Evolutionary conservation across 2,888 invertebrate species (phyloP).

Genomic region (Drosophila rellima): DNA sequence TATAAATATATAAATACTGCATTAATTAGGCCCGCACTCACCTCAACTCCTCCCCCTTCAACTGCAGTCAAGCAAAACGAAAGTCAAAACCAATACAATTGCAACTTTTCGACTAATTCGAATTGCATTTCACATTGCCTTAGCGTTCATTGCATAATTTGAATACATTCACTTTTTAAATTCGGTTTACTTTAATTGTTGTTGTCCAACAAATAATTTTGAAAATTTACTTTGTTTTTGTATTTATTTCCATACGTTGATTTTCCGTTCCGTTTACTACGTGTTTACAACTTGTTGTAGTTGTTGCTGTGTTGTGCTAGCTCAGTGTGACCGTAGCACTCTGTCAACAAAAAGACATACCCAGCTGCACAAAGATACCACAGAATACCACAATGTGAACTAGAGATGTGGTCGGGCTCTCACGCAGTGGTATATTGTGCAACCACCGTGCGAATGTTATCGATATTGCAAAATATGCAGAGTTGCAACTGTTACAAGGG

Average conservation of each 20-base stretch:
- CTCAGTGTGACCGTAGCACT: slow-evolving; percentile 41
- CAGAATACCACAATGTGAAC: slow-evolving; percentile 3
- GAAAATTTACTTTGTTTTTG: slow-evolving; percentile 9
- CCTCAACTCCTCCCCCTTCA: slow-evolving; percentile 43
- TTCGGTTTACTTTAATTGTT: slow-evolving; percentile 8
- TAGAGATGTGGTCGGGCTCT: slow-evolving; percentile 32
- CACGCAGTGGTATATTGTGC: background rate
- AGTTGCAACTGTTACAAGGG: slow-evolving; percentile 31
- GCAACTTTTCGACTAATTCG: slow-evolving; percentile 14
- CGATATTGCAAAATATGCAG: slow-evolving; percentile 40
- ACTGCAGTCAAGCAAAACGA: slow-evolving; percentile 48
- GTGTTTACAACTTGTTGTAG: slow-evolving; percentile 60
- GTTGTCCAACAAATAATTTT: slow-evolving; percentile 5
- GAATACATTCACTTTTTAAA: slow-evolving; percentile 25
- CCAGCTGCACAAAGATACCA: slow-evolving; percentile 11
- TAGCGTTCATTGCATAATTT: background rate
- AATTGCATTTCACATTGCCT: slow-evolving; percentile 19
- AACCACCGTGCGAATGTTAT: slow-evolving; percentile 25
- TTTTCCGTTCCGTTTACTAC: slow-evolving; percentile 48
- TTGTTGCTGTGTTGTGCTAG: slow-evolving; percentile 28
- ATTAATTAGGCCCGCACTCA: slow-evolving; percentile 39
- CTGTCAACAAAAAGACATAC: slow-evolving; percentile 19
- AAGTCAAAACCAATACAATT: slow-evolving; percentile 35
- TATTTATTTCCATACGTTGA: slow-evolving; percentile 14
- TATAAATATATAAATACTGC: slow-evolving; percentile 41